phyloP scores from a whole-genome alignment of 1,140 invertebrate species.

The Ceratina australensis region DNA sequence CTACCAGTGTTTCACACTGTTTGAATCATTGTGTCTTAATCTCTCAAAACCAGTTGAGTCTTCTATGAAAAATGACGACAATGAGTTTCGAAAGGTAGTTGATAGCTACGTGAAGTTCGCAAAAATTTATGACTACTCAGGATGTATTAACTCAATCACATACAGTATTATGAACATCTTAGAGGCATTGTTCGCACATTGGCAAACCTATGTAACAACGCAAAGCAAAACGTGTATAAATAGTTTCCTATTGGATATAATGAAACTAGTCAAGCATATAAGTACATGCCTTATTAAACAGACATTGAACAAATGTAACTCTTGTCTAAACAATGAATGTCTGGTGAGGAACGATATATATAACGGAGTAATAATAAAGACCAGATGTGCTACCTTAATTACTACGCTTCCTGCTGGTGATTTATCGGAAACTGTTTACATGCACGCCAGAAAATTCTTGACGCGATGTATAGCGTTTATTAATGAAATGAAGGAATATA shows the following conservation, averaged over 20 bases:
- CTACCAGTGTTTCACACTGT: constrained; percentile 54
- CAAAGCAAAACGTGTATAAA: constrained; percentile 34
- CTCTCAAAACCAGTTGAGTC: constrained; percentile 48
- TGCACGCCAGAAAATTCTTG: constrained; percentile 36
- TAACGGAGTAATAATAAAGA: constrained; percentile 43
- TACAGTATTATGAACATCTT: constrained; percentile 36
- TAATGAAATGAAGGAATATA: constrained; percentile 46
- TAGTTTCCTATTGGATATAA: constrained; percentile 29
- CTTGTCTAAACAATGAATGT: constrained; percentile 49
- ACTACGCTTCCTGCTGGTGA: constrained; percentile 37
- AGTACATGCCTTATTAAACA: constrained; percentile 37
- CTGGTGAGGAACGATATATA: constrained; percentile 54
- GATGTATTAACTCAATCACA: constrained; percentile 41
- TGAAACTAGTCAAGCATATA: constrained; percentile 41
- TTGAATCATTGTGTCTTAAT: constrained; percentile 46
- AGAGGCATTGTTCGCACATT: constrained; percentile 57
- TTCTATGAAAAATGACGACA: constrained; percentile 17
- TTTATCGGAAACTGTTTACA: constrained; percentile 42
- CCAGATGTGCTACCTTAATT: constrained; percentile 47
- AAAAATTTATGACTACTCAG: constrained; percentile 34
- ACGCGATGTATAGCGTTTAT: constrained; percentile 44
- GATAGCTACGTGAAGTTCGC: constrained; percentile 34
- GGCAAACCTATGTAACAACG: constrained; percentile 48
- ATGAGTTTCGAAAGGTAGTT: constrained; percentile 29
- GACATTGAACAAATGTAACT: constrained; percentile 41